Evolutionary conservation across 2,888 invertebrate species (phyloP).

Genomic region (Rhogogaster chlorosoma): DNA sequence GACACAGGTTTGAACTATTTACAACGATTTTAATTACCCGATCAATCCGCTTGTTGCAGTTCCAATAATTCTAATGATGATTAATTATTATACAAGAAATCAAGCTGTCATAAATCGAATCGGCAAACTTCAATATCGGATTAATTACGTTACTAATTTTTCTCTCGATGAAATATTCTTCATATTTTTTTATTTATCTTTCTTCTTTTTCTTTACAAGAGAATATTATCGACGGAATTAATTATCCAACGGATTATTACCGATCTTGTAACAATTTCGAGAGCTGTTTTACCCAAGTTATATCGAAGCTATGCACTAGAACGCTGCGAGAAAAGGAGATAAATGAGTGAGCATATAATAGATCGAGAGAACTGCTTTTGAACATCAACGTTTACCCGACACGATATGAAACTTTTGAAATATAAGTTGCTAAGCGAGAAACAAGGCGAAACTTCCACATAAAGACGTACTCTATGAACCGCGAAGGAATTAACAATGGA

Average conservation of each 20-base stretch:
- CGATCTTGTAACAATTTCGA: neutral
- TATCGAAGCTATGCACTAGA: neutral
- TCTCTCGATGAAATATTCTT: neutral
- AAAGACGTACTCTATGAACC: neutral
- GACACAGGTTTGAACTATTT: constrained; percentile 10
- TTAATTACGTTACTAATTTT: neutral
- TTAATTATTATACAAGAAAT: constrained; percentile 29
- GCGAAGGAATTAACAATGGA: too few species aligned
- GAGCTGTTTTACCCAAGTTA: neutral
- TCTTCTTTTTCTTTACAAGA: too few species aligned
- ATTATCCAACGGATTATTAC: neutral
- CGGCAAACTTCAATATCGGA: neutral
- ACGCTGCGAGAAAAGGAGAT: neutral
- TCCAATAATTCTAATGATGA: constrained; percentile 43
- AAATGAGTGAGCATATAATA: neutral
- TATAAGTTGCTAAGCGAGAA: neutral
- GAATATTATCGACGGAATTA: neutral
- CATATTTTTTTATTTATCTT: too few species aligned
- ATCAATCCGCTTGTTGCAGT: constrained; percentile 59
- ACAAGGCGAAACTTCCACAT: neutral
- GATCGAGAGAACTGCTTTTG: neutral
- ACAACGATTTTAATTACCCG: constrained; percentile 53
- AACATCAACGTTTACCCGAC: neutral
- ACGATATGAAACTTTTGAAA: neutral
- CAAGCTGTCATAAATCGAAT: neutral